phyloP scores from a whole-genome alignment of 2,797 vertebrate species.

The Margarornis squamiger region DNA sequence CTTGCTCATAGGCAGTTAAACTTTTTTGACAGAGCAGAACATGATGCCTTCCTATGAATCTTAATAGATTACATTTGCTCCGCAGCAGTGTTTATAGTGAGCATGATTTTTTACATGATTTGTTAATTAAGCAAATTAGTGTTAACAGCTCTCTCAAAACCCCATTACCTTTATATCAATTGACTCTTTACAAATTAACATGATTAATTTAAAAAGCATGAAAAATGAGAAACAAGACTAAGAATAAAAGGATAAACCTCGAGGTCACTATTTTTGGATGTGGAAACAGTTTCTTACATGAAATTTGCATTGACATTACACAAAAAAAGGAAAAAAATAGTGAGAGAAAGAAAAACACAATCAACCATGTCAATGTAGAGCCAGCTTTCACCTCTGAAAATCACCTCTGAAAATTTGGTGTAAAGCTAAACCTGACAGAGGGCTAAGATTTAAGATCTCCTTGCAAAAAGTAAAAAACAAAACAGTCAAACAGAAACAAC shows the following conservation, averaged over 20 bases:
- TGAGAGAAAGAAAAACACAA: background rate
- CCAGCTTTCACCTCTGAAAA: background rate
- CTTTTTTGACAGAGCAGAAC: slow-evolving; percentile 56
- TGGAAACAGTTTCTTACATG: background rate
- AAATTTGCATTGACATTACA: background rate
- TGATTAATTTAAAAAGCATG: slow-evolving; percentile 53
- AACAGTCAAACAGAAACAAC: background rate
- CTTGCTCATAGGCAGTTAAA: slow-evolving; percentile 21
- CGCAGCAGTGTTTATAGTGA: slow-evolving; percentile 31
- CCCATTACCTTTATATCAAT: slow-evolving; percentile 61
- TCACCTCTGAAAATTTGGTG: background rate
- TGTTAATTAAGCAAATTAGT: slow-evolving; percentile 68
- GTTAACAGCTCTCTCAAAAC: slow-evolving; percentile 62
- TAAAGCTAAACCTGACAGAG: background rate
- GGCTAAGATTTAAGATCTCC: background rate
- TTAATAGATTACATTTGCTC: slow-evolving; percentile 50
- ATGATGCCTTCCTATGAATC: background rate
- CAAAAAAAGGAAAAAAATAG: background rate
- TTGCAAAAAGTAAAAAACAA: background rate
- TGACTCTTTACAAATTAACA: slow-evolving; percentile 50
- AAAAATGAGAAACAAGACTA: slow-evolving; percentile 29
- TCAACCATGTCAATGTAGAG: accelerated
- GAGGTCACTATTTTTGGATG: slow-evolving; percentile 5
- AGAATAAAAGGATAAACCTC: slow-evolving; percentile 7
- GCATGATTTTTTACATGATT: slow-evolving; percentile 60